Percentiles rank a stretch among this genome's conserved stretches.
Conservation (phyloP, 2,113 vertebrate species). For the Aleadryas rufinucha region DNA sequence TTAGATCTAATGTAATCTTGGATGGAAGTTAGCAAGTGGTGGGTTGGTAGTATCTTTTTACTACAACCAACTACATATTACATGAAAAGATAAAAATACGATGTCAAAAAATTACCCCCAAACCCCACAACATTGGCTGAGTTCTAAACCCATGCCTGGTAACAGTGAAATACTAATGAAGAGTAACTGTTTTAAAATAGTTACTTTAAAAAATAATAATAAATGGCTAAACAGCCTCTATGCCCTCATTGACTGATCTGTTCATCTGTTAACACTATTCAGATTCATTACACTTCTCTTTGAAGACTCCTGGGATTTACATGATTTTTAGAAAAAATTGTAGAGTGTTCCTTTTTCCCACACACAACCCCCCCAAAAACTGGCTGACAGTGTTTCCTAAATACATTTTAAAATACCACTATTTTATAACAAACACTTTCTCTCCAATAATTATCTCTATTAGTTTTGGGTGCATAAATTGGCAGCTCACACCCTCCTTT, state of each 20-base stretch:
- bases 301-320: not conserved
- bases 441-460: not conserved
- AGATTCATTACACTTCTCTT: not conserved
- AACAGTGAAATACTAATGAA: constrained; percentile 11
- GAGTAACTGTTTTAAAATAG: constrained; percentile 36
- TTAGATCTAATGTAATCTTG: not conserved
- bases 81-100: not conserved
- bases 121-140: not conserved
- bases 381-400: not conserved
- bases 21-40: not conserved
- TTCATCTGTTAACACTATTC: not conserved
- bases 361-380: not conserved
- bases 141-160: not conserved
- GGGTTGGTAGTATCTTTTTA: not conserved
- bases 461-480: not conserved
- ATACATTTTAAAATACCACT: not conserved
- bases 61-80: not conserved
- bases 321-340: not conserved
- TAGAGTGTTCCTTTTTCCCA: not conserved
- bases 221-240: not conserved
- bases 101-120: not conserved
- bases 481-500: not conserved
- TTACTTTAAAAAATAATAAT: not conserved
- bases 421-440: not conserved
- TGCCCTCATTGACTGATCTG: not conserved